phyloP scores from a whole-genome alignment of 2,113 vertebrate species.

The Pheucticus melanocephalus region DNA sequence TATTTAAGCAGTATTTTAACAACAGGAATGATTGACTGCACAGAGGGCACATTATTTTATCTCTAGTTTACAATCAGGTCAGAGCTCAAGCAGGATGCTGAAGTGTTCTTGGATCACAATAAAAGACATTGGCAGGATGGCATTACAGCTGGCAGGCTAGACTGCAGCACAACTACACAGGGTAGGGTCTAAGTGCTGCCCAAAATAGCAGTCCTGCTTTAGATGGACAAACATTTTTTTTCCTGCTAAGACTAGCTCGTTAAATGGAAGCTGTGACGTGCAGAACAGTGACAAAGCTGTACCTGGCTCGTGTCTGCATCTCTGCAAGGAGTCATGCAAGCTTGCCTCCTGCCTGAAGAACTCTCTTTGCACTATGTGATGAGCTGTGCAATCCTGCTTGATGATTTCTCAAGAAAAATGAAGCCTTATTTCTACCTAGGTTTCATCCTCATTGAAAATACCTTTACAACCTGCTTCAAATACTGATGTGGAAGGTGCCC shows the following conservation, averaged over 20 bases:
- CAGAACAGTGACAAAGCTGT: not conserved
- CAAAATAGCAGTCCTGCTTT: not conserved
- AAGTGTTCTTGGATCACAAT: not conserved
- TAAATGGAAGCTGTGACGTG: not conserved
- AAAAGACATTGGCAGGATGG: not conserved
- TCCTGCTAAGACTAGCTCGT: not conserved
- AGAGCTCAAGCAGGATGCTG: not conserved
- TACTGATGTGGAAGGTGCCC: constrained; percentile 23
- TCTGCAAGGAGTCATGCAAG: not conserved
- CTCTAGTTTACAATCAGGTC: not conserved
- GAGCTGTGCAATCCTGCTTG: not conserved
- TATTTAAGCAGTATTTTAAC: not conserved
- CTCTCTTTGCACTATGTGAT: not conserved
- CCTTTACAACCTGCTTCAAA: constrained; percentile 8
- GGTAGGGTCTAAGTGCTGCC: not conserved
- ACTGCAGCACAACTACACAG: not conserved
- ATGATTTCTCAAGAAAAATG: constrained; percentile 27
- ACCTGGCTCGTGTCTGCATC: not conserved
- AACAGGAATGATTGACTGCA: not conserved
- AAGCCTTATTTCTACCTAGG: not conserved
- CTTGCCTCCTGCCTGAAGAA: not conserved
- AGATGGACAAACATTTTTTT: not conserved
- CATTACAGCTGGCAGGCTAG: not conserved
- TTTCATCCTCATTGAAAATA: constrained; percentile 26
- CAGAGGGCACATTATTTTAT: not conserved